Conservation (phyloP, 1,140 invertebrate genomes). For the Papilio polyxenes region DNA sequence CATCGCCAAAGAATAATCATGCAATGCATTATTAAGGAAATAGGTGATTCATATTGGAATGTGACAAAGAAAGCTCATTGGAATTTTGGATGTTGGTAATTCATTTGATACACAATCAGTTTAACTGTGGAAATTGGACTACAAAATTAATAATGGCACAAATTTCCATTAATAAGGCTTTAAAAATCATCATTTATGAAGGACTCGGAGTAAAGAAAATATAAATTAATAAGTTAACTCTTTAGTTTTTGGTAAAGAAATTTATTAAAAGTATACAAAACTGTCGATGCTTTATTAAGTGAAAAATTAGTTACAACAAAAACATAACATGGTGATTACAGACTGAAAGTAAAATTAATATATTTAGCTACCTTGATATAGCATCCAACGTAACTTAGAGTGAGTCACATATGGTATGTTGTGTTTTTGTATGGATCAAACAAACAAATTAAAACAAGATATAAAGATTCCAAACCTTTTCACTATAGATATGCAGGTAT, state of each 20-base stretch:
- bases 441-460: neutral
- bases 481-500: neutral
- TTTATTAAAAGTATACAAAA: neutral
- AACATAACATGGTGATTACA: neutral
- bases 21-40: conserved; percentile 30
- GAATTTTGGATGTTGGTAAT: neutral
- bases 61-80: conserved; percentile 24
- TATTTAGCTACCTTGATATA: neutral
- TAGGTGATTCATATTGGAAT: conserved; percentile 26
- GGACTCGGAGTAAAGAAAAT: no score
- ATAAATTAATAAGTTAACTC: no score
- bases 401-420: neutral
- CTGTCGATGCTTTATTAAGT: neutral
- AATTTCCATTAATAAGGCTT: no score
- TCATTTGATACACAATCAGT: neutral
- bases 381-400: neutral
- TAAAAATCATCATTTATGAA: no score
- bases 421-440: neutral
- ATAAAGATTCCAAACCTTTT: neutral
- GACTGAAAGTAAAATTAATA: neutral
- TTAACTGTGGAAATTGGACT: neutral
- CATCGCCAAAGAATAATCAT: conserved; percentile 55
- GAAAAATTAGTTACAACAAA: neutral
- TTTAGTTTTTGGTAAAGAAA: no score
- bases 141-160: no score